Conservation (phyloP, 2,113 vertebrate species). For the Electrona antarctica region DNA sequence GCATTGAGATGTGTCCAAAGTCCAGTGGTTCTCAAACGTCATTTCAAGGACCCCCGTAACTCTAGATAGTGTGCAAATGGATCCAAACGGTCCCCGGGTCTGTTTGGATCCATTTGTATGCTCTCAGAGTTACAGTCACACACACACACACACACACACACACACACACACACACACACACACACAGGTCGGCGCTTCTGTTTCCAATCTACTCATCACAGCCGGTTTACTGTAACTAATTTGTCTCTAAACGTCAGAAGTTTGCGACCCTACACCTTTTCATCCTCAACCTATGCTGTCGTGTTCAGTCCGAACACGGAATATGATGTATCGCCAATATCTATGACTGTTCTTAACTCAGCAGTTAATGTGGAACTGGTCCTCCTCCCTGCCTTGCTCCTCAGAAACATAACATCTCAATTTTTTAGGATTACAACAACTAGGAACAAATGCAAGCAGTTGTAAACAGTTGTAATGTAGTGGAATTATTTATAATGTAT, state of each 20-base stretch:
- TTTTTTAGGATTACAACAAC: constrained; percentile 60
- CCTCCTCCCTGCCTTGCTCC: constrained; percentile 19
- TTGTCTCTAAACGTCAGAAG: neutral
- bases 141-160: neutral
- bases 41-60: no score
- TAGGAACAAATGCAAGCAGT: constrained; percentile 37
- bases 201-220: constrained; percentile 4
- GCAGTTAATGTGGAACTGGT: constrained; percentile 12
- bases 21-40: no score
- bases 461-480: constrained; percentile 65
- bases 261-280: neutral
- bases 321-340: no score
- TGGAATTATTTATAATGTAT: constrained; percentile 82
- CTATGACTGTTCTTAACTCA: no score
- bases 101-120: neutral
- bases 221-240: constrained; percentile 11
- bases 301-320: constrained; percentile 31
- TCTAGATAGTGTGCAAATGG: no score
- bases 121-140: neutral
- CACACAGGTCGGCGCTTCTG: constrained; percentile 13
- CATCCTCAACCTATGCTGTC: constrained; percentile 17
- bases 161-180: neutral
- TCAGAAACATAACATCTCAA: constrained; percentile 46
- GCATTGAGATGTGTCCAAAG: no score
- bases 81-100: no score